Conservation (phyloP, 2,113 vertebrate genomes). For the Rana temporaria region DNA sequence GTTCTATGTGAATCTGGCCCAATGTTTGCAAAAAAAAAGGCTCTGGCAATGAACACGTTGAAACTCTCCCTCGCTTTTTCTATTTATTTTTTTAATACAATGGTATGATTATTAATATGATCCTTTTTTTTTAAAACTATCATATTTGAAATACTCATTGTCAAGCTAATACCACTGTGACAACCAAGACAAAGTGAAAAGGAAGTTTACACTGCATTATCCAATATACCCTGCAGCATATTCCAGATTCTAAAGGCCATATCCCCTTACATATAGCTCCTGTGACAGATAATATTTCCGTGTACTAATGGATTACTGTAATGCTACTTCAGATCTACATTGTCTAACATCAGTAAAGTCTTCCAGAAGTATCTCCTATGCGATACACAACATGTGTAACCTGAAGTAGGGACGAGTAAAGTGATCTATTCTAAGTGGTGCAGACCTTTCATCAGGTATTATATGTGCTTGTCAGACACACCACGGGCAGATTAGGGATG, state of each 20-base stretch:
- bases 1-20: too few species aligned
- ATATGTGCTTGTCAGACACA: background rate
- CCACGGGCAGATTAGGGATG: background rate
- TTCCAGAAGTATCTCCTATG: slow-evolving; percentile 1
- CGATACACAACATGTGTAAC: background rate
- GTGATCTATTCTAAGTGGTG: background rate
- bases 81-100: too few species aligned
- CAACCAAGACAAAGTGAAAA: slow-evolving; percentile 1
- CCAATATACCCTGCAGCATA: background rate
- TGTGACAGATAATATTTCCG: slow-evolving; percentile 31
- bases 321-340: slow-evolving; percentile 9
- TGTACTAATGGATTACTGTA: slow-evolving; percentile 21
- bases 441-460: background rate
- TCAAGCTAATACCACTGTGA: background rate
- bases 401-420: background rate
- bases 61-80: too few species aligned
- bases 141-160: background rate
- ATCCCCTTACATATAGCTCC: background rate
- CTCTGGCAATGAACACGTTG: too few species aligned
- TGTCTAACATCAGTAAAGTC: slow-evolving; percentile 17
- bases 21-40: too few species aligned
- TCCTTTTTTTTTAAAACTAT: background rate
- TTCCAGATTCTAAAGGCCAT: slow-evolving; percentile 6
- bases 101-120: background rate
- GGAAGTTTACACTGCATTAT: background rate